Evolutionary conservation across 2,113 vertebrate species (phyloP).

Genomic region (Peucedramus taeniatus): DNA sequence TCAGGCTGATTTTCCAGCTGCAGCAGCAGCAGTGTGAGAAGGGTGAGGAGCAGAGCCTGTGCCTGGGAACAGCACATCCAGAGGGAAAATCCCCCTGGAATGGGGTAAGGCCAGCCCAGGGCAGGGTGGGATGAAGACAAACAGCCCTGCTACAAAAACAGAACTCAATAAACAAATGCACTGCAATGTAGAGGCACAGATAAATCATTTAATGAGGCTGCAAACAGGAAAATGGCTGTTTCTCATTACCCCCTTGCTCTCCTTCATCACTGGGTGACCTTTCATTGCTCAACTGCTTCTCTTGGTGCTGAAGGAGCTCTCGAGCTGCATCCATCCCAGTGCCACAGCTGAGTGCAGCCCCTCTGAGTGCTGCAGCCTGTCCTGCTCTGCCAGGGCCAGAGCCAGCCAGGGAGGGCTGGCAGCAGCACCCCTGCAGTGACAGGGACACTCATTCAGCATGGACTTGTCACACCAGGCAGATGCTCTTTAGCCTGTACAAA

Average conservation of each 20-base stretch:
- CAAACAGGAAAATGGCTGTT: background rate
- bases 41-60: fast-evolving
- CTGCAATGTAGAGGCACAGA: background rate
- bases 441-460: background rate
- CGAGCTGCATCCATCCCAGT: background rate
- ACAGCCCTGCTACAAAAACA: background rate
- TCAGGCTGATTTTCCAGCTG: background rate
- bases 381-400: background rate
- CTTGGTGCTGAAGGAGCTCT: background rate
- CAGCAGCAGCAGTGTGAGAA: background rate
- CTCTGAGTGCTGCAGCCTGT: background rate
- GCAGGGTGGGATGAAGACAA: background rate
- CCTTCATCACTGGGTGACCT: background rate
- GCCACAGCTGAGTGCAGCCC: background rate
- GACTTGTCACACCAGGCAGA: background rate
- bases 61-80: background rate
- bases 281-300: background rate
- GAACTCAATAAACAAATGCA: background rate
- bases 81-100: background rate
- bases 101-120: fast-evolving
- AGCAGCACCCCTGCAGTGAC: background rate
- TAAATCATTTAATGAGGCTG: background rate
- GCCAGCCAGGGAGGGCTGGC: background rate
- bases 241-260: background rate
- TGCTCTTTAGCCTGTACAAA: background rate